A percentile compares a stretch with the other conserved stretches of the same genome.
phyloP scores from a whole-genome alignment of 2,888 invertebrate genomes.

The Harpalus rufipes region DNA sequence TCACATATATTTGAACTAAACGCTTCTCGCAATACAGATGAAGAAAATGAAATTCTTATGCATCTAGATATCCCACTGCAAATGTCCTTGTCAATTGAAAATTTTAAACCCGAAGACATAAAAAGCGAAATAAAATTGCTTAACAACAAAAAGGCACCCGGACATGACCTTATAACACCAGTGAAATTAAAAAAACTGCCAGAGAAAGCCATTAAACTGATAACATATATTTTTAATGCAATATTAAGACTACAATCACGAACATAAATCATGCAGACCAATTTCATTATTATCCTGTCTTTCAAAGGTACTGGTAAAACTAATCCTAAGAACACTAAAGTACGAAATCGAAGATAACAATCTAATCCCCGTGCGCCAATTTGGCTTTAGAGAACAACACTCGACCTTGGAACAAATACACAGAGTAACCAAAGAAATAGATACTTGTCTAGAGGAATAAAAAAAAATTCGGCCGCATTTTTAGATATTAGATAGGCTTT shows the following conservation, averaged over 20 bases:
- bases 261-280: constrained; percentile 67
- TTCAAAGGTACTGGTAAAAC: constrained; percentile 69
- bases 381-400: constrained; percentile 45
- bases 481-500: constrained; percentile 66
- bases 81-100: neutral
- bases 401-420: constrained; percentile 19
- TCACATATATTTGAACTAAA: no score
- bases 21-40: no score
- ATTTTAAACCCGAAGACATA: no score
- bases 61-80: constrained; percentile 10
- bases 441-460: constrained; percentile 42
- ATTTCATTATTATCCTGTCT: constrained; percentile 69
- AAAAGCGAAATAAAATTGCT: no score
- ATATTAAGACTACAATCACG: no score
- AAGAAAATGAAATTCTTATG: neutral
- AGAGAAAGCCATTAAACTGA: no score
- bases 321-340: constrained; percentile 65
- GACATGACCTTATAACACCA: no score
- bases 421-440: constrained; percentile 51
- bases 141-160: no score
- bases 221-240: no score
- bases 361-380: constrained; percentile 67
- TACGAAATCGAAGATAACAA: constrained; percentile 22
- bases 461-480: constrained; percentile 63
- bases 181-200: no score